Base-by-base conservation (phyloP, 2,888 invertebrate species). In the Caenorhabditis drosophilae region DNA sequence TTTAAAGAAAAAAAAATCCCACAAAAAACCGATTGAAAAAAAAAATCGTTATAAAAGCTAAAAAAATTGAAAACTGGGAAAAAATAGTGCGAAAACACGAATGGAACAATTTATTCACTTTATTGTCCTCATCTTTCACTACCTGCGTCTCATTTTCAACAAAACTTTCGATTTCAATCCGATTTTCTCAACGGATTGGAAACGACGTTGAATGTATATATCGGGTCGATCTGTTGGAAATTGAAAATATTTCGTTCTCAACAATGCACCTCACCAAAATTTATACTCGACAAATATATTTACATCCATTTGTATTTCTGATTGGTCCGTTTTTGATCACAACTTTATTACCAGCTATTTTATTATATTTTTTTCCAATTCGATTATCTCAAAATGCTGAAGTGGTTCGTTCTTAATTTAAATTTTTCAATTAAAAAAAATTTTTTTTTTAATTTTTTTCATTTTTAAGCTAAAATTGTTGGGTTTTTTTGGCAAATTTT, bases 351-450 rank as follows among this genome's bases (percentile, higher is more conserved):
- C 77, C 77, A 2, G 45, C 54, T n/a, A 31, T 53, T 9, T 20
- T 70, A 15, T 58, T 77, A 25, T 59, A 31, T 36, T 56, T 71
- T 22, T 58, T 54, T 18, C 70, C 73, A 7, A 69, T 75, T 23
- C 59, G 50, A 16, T 48, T 77, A n/a, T 67, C 73, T 7, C 67
- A 67, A 45, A 82, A 77, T 70, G 79, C 82, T 1, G 82, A 82
- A 36, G 36, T 36, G 4, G 36, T 31, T 31, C 20, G 40, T n/a
- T 18, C n/a, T 40, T 40, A 22, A 40, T 4, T 7, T 18, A 40
- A 4, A 31, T 31, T 9, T 31, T 31, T 31, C 12, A 12, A 31
- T 31, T 6, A 12, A 31, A 31, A 31, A 31, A 31, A 31, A 31
- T 9, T 6, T 6, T 9, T 9, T 12, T 6, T n/a, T n/a, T n/a